Percentiles rank a stretch among this genome's conserved stretches.
Evolutionary conservation across 2,888 invertebrate genomes (phyloP).

Genomic region (Hydriomena furcata): DNA sequence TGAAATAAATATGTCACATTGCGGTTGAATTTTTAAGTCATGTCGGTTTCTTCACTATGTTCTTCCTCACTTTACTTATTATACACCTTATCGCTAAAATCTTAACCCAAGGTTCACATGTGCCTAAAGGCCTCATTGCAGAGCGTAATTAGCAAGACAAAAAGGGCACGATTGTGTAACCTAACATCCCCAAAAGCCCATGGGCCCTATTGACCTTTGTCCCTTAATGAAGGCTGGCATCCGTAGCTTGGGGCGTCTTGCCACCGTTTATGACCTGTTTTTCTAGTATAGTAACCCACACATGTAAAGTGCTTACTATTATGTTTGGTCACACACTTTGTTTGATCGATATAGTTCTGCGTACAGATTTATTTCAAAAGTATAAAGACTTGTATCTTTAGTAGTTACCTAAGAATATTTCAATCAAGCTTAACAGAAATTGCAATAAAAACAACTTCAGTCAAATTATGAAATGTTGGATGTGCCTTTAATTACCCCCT

Average conservation of each 20-base stretch:
- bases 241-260: conserved; percentile 61
- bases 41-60: too few species aligned
- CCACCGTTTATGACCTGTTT: conserved; percentile 41
- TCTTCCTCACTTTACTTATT: too few species aligned
- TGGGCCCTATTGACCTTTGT: conserved; percentile 62
- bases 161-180: conserved; percentile 61
- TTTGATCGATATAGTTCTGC: not conserved
- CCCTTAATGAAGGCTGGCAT: conserved; percentile 66
- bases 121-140: conserved; percentile 39
- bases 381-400: too few species aligned
- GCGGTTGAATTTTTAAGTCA: too few species aligned
- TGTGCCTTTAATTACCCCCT: too few species aligned
- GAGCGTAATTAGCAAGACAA: conserved; percentile 53
- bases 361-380: not conserved
- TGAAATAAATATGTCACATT: too few species aligned
- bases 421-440: too few species aligned
- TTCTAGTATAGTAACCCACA: conserved; percentile 13
- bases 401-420: too few species aligned
- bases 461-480: too few species aligned
- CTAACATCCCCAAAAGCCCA: conserved; percentile 47
- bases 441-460: too few species aligned
- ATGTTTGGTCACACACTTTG: not conserved
- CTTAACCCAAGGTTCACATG: conserved; percentile 12
- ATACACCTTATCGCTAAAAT: conserved; percentile 8
- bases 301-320: not conserved